Evolutionary conservation across 1,140 invertebrate species (phyloP).

Genomic region (Drosophila setifemur): DNA sequence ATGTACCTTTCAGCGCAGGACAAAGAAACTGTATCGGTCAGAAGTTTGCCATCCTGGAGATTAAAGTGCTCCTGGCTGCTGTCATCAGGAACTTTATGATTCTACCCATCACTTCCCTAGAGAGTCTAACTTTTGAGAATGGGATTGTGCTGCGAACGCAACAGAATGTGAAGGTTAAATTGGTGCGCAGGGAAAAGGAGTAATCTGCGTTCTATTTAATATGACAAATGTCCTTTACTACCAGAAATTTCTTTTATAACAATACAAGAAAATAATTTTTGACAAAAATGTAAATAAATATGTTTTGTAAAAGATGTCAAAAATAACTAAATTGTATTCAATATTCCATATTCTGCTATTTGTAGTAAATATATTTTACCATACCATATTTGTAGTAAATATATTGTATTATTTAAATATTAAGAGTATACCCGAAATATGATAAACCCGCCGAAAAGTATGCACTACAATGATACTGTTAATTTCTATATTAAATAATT

Average conservation of each 20-base stretch:
- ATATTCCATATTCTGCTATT: no score
- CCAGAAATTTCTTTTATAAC: no score
- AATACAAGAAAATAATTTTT: no score
- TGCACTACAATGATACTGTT: no score
- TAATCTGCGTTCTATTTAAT: background rate
- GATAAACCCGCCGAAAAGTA: slow-evolving; percentile 7
- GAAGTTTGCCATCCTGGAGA: slow-evolving; percentile 83
- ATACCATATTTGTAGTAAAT: no score
- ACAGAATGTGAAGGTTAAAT: slow-evolving; percentile 33
- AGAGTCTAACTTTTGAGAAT: slow-evolving; percentile 49
- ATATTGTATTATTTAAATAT: no score
- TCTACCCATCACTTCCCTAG: slow-evolving; percentile 38
- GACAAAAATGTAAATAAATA: no score
- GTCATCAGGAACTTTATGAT: slow-evolving; percentile 74
- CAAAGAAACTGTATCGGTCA: slow-evolving; percentile 77
- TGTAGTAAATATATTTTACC: no score
- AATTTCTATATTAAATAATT: background rate
- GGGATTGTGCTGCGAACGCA: slow-evolving; percentile 60
- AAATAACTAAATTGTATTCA: no score
- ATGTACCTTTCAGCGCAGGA: slow-evolving; percentile 85
- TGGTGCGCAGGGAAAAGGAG: background rate
- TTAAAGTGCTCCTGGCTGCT: slow-evolving; percentile 81
- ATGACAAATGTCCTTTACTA: no score
- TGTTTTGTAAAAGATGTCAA: no score
- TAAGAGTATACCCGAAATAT: no score